Conservation (phyloP, 2,113 vertebrate genomes). For the Numida meleagris region DNA sequence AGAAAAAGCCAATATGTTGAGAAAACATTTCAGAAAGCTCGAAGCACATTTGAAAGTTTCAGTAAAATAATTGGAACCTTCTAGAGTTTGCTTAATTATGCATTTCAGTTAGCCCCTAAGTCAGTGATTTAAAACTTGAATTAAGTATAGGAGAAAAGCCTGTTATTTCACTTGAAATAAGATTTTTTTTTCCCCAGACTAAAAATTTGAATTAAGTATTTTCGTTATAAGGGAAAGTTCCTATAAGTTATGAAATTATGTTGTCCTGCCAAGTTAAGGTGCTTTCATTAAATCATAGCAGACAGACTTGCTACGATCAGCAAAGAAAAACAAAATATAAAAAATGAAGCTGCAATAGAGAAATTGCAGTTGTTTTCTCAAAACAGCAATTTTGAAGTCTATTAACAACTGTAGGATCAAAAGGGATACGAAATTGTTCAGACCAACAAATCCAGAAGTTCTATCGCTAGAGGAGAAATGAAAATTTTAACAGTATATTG, state of each 20-base stretch:
- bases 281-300: slow-evolving; percentile 49
- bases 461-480: background rate
- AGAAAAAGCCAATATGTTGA: background rate
- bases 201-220: background rate
- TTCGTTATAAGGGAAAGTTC: background rate
- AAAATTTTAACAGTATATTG: background rate
- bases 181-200: background rate
- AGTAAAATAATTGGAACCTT: background rate
- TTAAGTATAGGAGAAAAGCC: background rate
- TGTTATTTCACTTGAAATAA: background rate
- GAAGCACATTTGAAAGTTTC: background rate
- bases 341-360: slow-evolving; percentile 29
- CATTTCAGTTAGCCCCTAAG: background rate
- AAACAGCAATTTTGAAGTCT: slow-evolving; percentile 1
- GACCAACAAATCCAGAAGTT: background rate
- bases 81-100: background rate
- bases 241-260: background rate
- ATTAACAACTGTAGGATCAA: background rate
- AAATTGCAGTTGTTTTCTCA: slow-evolving; percentile 20
- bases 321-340: slow-evolving; percentile 34
- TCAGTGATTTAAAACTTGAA: background rate
- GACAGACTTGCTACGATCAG: background rate
- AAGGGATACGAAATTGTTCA: background rate
- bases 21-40: background rate
- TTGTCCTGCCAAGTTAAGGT: slow-evolving; percentile 2